These are phyloP conservation scores for Eretmochelys imbricata DNA, from an alignment of 2,113 vertebrate genomes.

Conservation along the genomic window DNA sequence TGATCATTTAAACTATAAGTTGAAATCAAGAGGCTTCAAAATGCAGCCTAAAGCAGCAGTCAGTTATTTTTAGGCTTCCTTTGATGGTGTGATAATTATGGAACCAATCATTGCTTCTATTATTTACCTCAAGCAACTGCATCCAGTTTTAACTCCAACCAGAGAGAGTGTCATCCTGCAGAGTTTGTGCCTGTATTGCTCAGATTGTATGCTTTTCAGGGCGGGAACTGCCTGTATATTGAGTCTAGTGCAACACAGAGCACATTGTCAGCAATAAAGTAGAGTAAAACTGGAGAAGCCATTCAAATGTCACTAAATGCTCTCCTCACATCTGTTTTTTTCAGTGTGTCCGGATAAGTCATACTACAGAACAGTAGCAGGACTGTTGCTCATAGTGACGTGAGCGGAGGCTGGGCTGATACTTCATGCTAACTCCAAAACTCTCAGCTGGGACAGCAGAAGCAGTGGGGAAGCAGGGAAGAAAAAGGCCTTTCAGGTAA, in stretches of 20 bases:
- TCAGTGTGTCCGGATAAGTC: background rate
- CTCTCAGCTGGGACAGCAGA: background rate
- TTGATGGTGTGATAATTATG: slow-evolving; percentile 46
- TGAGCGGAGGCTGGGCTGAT: background rate
- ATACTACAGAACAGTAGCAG: background rate
- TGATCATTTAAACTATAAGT: slow-evolving; percentile 29
- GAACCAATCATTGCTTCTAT: slow-evolving; percentile 34
- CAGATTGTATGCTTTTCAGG: background rate
- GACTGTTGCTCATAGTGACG: background rate
- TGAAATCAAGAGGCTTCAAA: slow-evolving; percentile 27
- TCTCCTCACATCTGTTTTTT: background rate
- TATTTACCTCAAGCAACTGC: slow-evolving; percentile 30
- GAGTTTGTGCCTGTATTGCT: slow-evolving; percentile 3
- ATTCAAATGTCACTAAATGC: background rate
- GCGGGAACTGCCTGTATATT: background rate
- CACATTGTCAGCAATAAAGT: background rate
- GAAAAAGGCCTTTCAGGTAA: background rate
- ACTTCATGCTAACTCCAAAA: background rate
- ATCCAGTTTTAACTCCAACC: slow-evolving; percentile 41
- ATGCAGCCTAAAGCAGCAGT: background rate
- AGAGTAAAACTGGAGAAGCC: background rate
- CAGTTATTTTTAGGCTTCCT: slow-evolving; percentile 57
- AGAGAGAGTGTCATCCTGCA: background rate
- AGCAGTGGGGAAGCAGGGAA: background rate
- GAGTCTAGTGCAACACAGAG: background rate